phyloP scores from a whole-genome alignment of 2,888 invertebrate species.

The Lycia hirtaria region DNA sequence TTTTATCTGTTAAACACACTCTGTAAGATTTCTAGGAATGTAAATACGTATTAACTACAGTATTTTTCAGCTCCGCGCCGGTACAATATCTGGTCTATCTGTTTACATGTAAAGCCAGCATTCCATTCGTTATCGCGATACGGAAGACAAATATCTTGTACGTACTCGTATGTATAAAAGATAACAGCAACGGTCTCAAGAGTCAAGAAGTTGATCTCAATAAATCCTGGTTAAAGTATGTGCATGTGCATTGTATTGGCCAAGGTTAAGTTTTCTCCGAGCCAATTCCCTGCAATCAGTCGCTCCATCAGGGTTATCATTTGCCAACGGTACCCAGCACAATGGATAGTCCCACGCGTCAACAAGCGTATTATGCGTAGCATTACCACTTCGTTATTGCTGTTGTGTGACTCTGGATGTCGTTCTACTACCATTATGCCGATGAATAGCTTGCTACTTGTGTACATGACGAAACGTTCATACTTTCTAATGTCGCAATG shows the following conservation, averaged over 20 bases:
- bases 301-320: conserved; percentile 48
- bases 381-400: conserved; percentile 63
- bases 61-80: neutral
- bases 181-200: conserved; percentile 1
- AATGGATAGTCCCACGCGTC: conserved; percentile 67
- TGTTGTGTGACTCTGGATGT: conserved; percentile 51
- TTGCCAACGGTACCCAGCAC: conserved; percentile 47
- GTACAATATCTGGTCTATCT: neutral
- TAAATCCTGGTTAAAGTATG: neutral
- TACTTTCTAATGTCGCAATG: conserved; percentile 76
- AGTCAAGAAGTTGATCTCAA: conserved; percentile 11
- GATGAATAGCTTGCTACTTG: conserved; percentile 62
- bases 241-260: conserved; percentile 14
- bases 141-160: conserved; percentile 1
- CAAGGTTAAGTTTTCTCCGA: conserved; percentile 30
- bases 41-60: too few relatives aligned
- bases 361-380: conserved; percentile 59
- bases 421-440: conserved; percentile 63
- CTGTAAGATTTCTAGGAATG: too few relatives aligned
- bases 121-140: neutral
- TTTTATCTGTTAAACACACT: too few relatives aligned
- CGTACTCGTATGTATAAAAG: neutral
- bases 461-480: conserved; percentile 64
- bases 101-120: neutral
- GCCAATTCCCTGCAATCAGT: conserved; percentile 42